Evolutionary conservation across 1,140 invertebrate species (phyloP).

Genomic region (Drosophila takahashii): DNA sequence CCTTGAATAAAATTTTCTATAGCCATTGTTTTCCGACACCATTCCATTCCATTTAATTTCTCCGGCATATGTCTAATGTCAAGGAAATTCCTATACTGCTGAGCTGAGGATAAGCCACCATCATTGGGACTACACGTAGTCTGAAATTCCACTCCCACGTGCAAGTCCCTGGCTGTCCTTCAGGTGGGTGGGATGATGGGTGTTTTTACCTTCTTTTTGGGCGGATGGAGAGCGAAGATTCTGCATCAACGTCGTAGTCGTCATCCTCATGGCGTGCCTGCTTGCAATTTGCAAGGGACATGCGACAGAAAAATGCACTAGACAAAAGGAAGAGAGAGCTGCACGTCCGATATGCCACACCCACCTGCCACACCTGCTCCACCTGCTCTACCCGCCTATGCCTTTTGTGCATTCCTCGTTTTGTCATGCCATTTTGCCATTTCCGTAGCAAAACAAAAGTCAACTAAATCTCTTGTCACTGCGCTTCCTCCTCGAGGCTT

Average conservation of each 20-base stretch:
- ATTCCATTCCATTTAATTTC: constrained; percentile 3
- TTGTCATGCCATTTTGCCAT: constrained; percentile 67
- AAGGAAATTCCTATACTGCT: constrained; percentile 18
- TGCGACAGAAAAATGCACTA: constrained; percentile 45
- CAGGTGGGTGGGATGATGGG: not conserved
- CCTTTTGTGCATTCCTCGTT: constrained; percentile 60
- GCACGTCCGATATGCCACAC: constrained; percentile 35
- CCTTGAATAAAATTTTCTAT: not conserved
- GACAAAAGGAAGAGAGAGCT: constrained; percentile 41
- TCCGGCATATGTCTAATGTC: constrained; percentile 28
- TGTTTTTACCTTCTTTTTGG: not conserved
- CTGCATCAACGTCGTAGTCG: constrained; percentile 46
- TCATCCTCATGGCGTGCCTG: constrained; percentile 54
- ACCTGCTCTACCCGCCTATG: constrained; percentile 22
- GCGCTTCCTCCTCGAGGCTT: constrained; percentile 46
- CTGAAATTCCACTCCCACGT: constrained; percentile 25
- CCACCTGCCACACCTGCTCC: not conserved
- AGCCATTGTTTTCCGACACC: constrained; percentile 1
- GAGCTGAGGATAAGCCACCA: constrained; percentile 35
- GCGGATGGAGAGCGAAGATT: constrained; percentile 12
- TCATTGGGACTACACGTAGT: constrained; percentile 34
- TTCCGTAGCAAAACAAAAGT: constrained; percentile 64
- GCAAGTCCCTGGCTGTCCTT: constrained; percentile 34
- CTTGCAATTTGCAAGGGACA: constrained; percentile 57
- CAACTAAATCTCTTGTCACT: constrained; percentile 67